Evolutionary conservation across 2,888 invertebrate species (phyloP).

Genomic region (Synergus umbraculus): DNA sequence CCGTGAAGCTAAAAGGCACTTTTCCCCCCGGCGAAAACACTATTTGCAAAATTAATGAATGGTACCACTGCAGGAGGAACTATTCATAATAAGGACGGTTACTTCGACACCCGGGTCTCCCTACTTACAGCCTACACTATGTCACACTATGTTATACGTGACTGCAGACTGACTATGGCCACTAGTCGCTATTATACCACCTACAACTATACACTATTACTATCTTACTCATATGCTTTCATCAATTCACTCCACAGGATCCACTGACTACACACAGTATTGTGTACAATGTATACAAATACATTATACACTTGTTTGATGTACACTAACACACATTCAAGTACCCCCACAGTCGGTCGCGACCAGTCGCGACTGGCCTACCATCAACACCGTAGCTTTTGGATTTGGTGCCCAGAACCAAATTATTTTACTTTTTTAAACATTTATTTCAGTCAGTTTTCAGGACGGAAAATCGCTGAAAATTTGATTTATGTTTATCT

Average conservation of each 20-base stretch:
- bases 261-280: no score
- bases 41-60: neutral
- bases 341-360: neutral
- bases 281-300: neutral
- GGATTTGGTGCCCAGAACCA: neutral
- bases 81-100: conserved; percentile 21
- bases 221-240: no score
- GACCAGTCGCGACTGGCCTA: neutral
- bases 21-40: neutral
- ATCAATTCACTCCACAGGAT: no score
- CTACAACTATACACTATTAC: no score
- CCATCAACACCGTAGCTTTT: neutral
- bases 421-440: neutral
- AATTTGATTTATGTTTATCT: neutral
- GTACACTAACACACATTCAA: neutral
- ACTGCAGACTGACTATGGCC: neutral
- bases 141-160: neutral
- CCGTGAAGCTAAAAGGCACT: neutral
- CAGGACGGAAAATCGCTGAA: neutral
- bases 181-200: neutral
- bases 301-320: neutral
- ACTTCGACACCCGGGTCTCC: conserved; percentile 3
- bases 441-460: neutral
- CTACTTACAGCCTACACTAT: neutral
- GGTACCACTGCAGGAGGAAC: neutral